Evolutionary conservation across 2,797 vertebrate genomes (phyloP), one percentile per base, ranked within the genome.

Genomic region (Benthosema pterotum): DNA sequence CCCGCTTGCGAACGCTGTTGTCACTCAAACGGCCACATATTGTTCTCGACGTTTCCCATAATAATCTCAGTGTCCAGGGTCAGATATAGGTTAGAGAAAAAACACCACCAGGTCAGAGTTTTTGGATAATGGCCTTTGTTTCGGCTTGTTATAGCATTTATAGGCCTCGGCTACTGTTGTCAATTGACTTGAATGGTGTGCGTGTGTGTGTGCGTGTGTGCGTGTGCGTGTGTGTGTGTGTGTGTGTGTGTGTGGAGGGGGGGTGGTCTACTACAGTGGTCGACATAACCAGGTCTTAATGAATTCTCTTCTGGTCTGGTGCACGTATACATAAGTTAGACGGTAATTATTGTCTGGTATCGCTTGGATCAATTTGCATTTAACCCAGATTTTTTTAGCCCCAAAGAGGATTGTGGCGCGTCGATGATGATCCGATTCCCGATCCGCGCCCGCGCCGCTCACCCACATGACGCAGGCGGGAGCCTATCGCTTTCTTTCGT

Each of bases 281-380:
- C 77, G 67, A 78, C 79, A 75, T 52, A 67, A 68, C 57, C 78
- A 72, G 75, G 74, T 86, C 77, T 85, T 58, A 84, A 80, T 84
- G 78, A 77, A 87, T 80, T 63, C 70, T 87, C 78, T 90, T 91
- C 89, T 87, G 87, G 75, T 91, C 88, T 68, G 70, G 71, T 86
- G 86, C 84, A 80, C 72, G 46, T 60, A 76, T 59, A 81, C 80
- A 82, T 55, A 74, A 84, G 77, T 82, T 78, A 52, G 59, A 77
- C 62, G 55, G 77, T 83, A 83, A 86, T 91, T 84, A 89, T 79
- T 83, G 88, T 88, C 80, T 89, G 80, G 50, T 83, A 80, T 86
- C 65, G 75, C 85, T 82, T 71, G 59, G 85, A 88, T 87, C 87
- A 80, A 92, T 91, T 91, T 90, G 84, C 88, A 90, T 92, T 86